Percentiles rank a stretch among this genome's conserved stretches.
Evolutionary conservation across 2,888 invertebrate genomes (phyloP).

Genomic region (Leptinotarsa peninsularis): DNA sequence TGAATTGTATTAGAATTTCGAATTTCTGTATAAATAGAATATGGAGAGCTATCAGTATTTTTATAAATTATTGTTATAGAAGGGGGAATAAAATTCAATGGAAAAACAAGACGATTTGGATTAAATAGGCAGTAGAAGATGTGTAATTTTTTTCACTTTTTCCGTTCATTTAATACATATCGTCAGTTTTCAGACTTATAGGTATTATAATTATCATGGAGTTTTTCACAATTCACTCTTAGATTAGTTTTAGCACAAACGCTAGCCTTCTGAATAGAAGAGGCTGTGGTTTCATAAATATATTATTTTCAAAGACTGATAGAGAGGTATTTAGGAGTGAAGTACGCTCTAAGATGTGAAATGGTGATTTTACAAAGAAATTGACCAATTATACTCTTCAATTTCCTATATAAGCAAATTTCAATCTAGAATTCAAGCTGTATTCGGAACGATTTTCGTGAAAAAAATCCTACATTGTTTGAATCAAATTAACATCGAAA

Average conservation of each 20-base stretch:
- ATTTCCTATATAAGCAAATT: background rate
- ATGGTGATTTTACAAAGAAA: constrained; percentile 4
- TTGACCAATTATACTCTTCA: background rate
- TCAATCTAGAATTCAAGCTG: background rate
- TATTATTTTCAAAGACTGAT: constrained; percentile 17
- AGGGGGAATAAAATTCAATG: background rate
- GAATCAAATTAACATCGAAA: background rate
- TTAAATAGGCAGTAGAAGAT: background rate
- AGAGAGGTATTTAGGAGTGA: background rate
- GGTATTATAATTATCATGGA: background rate
- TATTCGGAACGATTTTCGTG: no score
- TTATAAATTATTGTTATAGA: constrained; percentile 5
- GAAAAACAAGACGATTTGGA: constrained; percentile 3
- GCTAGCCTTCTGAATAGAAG: background rate
- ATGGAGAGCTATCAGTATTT: constrained; percentile 17
- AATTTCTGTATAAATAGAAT: constrained; percentile 16
- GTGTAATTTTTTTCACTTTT: no score
- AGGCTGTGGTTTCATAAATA: constrained; percentile 1
- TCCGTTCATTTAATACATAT: background rate
- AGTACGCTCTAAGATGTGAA: background rate
- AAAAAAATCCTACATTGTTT: background rate
- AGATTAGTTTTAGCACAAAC: background rate
- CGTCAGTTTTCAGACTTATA: background rate
- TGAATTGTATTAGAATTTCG: constrained; percentile 8
- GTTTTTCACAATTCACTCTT: background rate